Evolutionary conservation across 2,888 invertebrate genomes (phyloP).

Genomic region (Tetropium fuscum): DNA sequence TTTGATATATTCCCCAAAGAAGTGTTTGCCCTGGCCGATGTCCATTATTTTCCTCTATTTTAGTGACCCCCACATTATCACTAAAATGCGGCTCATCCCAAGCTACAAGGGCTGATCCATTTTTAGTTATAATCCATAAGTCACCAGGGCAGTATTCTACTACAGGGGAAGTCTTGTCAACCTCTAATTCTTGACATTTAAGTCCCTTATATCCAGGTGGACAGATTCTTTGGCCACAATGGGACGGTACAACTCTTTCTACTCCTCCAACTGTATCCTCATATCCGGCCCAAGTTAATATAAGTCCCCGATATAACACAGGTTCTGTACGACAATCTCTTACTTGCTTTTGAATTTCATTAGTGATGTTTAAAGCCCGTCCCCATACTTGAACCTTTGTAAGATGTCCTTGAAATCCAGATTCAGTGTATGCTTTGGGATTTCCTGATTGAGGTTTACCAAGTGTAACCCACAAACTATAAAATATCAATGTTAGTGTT

Average conservation of each 20-base stretch:
- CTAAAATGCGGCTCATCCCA: conserved; percentile 95
- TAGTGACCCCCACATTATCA: conserved; percentile 87
- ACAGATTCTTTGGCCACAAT: conserved; percentile 91
- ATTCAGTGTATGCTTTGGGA: conserved; percentile 85
- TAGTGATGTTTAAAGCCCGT: conserved; percentile 89
- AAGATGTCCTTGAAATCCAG: conserved; percentile 95
- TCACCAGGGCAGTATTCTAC: conserved; percentile 94
- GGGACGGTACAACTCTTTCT: conserved; percentile 90
- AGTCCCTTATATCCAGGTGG: conserved; percentile 88
- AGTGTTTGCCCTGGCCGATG: conserved; percentile 90
- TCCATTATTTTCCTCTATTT: conserved; percentile 85
- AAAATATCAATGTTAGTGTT: no score
- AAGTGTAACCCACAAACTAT: conserved; percentile 91
- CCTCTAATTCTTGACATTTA: conserved; percentile 82
- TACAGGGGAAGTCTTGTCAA: conserved; percentile 77
- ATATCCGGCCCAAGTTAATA: conserved; percentile 94
- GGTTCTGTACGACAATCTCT: conserved; percentile 93
- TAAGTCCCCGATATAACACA: conserved; percentile 86
- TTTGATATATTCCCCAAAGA: conserved; percentile 91
- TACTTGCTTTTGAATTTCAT: conserved; percentile 94
- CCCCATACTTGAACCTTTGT: conserved; percentile 97
- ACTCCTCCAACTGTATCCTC: conserved; percentile 90
- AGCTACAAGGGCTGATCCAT: conserved; percentile 88
- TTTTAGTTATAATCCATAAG: conserved; percentile 93
- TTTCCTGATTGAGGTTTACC: conserved; percentile 89